phyloP scores from a whole-genome alignment of 2,797 vertebrate species.

The Sebastes matsubarae region DNA sequence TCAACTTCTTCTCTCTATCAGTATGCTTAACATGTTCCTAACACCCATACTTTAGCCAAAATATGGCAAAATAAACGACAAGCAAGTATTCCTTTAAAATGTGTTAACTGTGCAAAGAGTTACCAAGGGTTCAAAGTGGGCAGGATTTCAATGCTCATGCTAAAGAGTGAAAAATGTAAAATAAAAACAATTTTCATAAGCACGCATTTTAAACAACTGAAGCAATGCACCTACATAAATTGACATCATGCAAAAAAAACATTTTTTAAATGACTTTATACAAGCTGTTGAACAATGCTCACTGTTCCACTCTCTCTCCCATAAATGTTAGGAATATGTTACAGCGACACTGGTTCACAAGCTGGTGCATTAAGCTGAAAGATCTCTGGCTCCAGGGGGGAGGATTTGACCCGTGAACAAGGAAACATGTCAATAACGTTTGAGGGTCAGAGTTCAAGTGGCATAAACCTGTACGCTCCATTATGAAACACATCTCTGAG shows the following conservation, averaged over 20 bases:
- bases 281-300: neutral
- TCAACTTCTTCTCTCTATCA: neutral
- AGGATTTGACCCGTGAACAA: slow-evolving; percentile 44
- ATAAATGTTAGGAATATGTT: neutral
- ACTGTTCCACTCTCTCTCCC: neutral
- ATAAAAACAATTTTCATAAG: neutral
- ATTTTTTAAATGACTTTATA: no score
- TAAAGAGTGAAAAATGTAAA: neutral
- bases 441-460: slow-evolving; percentile 55
- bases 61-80: no score
- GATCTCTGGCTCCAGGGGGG: slow-evolving; percentile 12
- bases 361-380: neutral
- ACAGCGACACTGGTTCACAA: neutral
- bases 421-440: slow-evolving; percentile 40
- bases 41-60: neutral
- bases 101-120: neutral
- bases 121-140: neutral
- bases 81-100: neutral
- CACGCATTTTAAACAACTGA: neutral
- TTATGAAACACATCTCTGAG: slow-evolving; percentile 28
- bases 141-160: no score
- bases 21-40: neutral
- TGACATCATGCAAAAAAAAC: neutral
- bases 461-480: slow-evolving; percentile 23
- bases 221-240: neutral